A percentile compares a stretch with the other conserved stretches of the same genome.
These are phyloP conservation scores for Aegithalos caudatus DNA, from an alignment of 2,113 vertebrate species.

Conservation along the genomic window DNA sequence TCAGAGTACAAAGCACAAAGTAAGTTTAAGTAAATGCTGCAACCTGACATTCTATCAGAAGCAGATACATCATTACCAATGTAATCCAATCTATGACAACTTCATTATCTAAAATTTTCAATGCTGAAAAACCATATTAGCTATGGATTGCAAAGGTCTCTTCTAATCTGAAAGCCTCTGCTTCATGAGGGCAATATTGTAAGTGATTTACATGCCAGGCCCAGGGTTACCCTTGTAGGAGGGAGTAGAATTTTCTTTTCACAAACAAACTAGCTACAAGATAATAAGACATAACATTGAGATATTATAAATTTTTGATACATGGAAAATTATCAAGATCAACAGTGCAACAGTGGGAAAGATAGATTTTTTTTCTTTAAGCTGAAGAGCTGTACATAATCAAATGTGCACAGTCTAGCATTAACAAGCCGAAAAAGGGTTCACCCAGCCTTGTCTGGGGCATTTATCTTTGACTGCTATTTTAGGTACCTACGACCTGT, in stretches of 20 bases:
- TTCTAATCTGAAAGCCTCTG: not conserved
- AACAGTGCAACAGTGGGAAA: not conserved
- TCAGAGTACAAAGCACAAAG: constrained; percentile 28
- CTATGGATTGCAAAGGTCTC: not conserved
- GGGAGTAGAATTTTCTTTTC: not conserved
- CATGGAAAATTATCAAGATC: not conserved
- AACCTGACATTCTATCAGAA: constrained; percentile 23
- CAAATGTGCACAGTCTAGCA: not conserved
- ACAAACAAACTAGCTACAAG: not conserved
- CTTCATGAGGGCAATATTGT: not conserved
- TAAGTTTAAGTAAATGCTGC: constrained; percentile 16
- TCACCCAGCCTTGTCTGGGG: not conserved
- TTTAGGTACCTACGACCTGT: not conserved
- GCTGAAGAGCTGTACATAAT: not conserved
- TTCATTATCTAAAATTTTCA: constrained; percentile 22
- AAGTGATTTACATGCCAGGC: not conserved
- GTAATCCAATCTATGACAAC: constrained; percentile 17
- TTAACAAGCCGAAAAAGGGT: not conserved
- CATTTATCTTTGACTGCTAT: not conserved
- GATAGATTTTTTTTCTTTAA: fast-evolving
- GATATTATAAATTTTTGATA: not conserved
- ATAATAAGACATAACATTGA: not conserved
- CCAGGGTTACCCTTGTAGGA: not conserved
- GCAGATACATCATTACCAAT: not conserved
- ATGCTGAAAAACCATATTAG: not conserved